These are phyloP conservation scores for Cossypha caffra DNA, from an alignment of 2,797 vertebrate genomes.

Conservation along the genomic window DNA sequence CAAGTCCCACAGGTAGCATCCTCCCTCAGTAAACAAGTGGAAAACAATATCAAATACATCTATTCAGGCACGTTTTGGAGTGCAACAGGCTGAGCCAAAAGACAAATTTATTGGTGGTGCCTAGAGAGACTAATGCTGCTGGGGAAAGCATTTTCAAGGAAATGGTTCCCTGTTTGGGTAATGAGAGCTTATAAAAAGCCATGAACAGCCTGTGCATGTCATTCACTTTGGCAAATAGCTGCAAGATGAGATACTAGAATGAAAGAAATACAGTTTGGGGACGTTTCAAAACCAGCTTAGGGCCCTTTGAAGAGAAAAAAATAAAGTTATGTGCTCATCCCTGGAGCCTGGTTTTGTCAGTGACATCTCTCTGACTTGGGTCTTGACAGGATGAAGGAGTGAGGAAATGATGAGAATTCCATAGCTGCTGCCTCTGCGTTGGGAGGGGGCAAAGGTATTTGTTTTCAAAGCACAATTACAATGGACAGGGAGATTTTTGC, in stretches of 20 bases:
- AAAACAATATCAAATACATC: not conserved
- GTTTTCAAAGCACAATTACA: slow-evolving; percentile 61
- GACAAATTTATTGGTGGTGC: slow-evolving; percentile 6
- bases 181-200: slow-evolving; percentile 63
- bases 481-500: slow-evolving; percentile 48
- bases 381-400: slow-evolving; percentile 62
- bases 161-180: slow-evolving; percentile 58
- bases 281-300: slow-evolving; percentile 15
- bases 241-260: slow-evolving; percentile 46
- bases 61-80: not conserved
- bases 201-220: slow-evolving; percentile 49
- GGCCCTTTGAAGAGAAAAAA: slow-evolving; percentile 44
- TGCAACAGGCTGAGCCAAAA: not conserved
- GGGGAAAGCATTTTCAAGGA: slow-evolving; percentile 49
- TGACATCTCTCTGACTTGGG: slow-evolving; percentile 54
- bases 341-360: slow-evolving; percentile 18
- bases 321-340: slow-evolving; percentile 34
- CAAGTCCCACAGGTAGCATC: slow-evolving; percentile 28
- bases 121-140: slow-evolving; percentile 1
- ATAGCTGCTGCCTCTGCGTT: slow-evolving; percentile 49
- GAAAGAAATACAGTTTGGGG: slow-evolving; percentile 55
- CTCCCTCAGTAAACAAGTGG: not conserved
- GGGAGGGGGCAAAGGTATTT: slow-evolving; percentile 50
- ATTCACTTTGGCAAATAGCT: slow-evolving; percentile 62
- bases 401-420: slow-evolving; percentile 72